Evolutionary conservation across 2,888 invertebrate species (phyloP), one percentile per base, ranked within the genome.

Genomic region (Conus canariensis): DNA sequence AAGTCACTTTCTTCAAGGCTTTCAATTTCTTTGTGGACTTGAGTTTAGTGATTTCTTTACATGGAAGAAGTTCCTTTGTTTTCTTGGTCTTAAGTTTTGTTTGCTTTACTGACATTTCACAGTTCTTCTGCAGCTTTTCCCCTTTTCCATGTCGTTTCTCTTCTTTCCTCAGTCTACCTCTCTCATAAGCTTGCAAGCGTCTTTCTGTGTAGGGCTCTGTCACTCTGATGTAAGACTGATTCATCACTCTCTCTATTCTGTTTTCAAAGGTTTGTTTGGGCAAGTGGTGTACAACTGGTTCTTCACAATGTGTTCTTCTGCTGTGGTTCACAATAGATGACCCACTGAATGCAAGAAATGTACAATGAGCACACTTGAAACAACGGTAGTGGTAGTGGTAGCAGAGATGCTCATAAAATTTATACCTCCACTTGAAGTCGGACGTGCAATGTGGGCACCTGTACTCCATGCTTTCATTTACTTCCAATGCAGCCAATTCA

Each of bases 361-460:
- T 0, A 59, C 88, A 88, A 25, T 88, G 77, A 5, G n/a, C 88
- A 77, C 88, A 88, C n/a, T 77, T 56, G 58, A 77, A 88, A n/a
- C 58, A 59, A 14, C 77, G 74, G 58, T 88, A 59, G 25, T 88
- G 88, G 70, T 74, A 88, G 59, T 88, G 88, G 74, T 22, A 88
- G 88, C 88, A 77, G 14, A 88, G 74, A 77, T 88, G 88, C 14
- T 70, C 74, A 19, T 77, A 88, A n/a, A 88, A 88, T 16, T 22
- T 59, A 19, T 77, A n/a, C 67, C 19, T 5, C 14, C 19, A 9
- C 77, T 88, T 88, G 16, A 45, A 56, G 59, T 77, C 64, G 7
- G 88, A 59, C 1, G 64, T 77, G 59, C 88, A 88, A 77, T 88
- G 74, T 14, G 88, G 88, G 70, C 88, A 88, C 59, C 88, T 25